These are phyloP conservation scores for Ciconia nigra DNA, from an alignment of 2,797 vertebrate genomes.

Conservation along the genomic window DNA sequence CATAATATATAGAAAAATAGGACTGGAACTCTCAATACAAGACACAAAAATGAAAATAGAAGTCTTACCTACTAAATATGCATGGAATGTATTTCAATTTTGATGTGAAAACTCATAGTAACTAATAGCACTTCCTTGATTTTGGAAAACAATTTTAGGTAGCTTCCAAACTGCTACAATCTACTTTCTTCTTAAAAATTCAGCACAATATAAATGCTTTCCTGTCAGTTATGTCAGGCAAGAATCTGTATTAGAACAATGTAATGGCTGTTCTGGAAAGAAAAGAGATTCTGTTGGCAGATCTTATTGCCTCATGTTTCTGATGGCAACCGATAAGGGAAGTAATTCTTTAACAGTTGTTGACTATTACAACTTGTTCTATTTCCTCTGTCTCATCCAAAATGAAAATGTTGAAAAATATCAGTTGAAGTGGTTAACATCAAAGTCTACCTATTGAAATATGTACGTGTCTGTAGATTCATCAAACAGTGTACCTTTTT, in stretches of 20 bases:
- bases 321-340: not conserved
- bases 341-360: not conserved
- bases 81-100: not conserved
- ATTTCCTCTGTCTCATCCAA: not conserved
- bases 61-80: not conserved
- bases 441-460: not conserved
- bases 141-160: not conserved
- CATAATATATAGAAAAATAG: not conserved
- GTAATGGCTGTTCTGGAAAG: not conserved
- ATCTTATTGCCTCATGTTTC: not conserved
- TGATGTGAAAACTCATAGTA: not conserved
- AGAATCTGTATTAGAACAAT: not conserved
- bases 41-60: not conserved
- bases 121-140: not conserved
- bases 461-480: not conserved
- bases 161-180: not conserved
- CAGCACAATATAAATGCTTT: not conserved
- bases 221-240: not conserved
- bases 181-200: not conserved
- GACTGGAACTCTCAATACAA: not conserved
- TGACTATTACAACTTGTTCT: not conserved
- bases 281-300: not conserved
- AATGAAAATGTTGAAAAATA: not conserved
- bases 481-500: not conserved
- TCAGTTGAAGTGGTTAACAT: not conserved